Percentiles rank a stretch among this genome's conserved stretches.
These are phyloP conservation scores for Microtus obscurus DNA, from an alignment of 2,797 vertebrate species.

Conservation along the genomic window DNA sequence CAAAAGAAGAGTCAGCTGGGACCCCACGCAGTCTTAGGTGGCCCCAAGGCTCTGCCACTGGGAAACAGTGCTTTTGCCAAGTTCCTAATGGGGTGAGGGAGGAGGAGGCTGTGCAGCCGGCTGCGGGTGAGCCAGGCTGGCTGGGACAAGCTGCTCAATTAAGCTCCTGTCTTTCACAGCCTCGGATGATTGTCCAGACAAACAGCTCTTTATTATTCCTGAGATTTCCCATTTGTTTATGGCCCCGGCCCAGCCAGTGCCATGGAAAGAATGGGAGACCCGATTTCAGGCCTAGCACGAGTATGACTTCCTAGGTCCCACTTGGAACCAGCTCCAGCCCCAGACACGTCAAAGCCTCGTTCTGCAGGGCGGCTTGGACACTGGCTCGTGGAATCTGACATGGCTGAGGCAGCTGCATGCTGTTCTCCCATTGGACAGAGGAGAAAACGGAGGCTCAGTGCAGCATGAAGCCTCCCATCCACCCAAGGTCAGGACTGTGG, in stretches of 20 bases:
- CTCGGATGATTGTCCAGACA: slow-evolving; percentile 59
- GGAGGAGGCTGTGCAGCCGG: neutral
- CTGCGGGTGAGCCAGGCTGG: neutral
- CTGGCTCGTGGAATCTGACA: neutral
- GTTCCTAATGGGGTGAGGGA: slow-evolving; percentile 39
- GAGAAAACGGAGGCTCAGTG: neutral
- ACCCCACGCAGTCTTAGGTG: neutral
- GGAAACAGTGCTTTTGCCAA: slow-evolving; percentile 10
- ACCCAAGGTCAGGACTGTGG: neutral
- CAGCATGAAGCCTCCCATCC: neutral
- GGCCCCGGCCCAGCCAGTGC: neutral
- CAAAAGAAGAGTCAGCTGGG: neutral
- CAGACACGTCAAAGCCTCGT: neutral
- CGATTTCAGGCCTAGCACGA: neutral
- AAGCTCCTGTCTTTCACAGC: slow-evolving; percentile 58
- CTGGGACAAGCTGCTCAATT: slow-evolving; percentile 4
- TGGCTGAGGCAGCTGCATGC: neutral
- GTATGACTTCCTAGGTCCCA: slow-evolving; percentile 8
- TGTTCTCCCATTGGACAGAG: neutral
- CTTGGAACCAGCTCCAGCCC: neutral
- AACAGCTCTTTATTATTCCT: slow-evolving; percentile 72
- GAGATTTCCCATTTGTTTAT: slow-evolving; percentile 66
- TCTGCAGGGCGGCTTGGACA: neutral
- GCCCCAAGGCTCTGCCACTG: fast-evolving
- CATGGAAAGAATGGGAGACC: slow-evolving; percentile 10